phyloP scores from a whole-genome alignment of 2,797 vertebrate genomes.

The Pipistrellus pygmaeus region DNA sequence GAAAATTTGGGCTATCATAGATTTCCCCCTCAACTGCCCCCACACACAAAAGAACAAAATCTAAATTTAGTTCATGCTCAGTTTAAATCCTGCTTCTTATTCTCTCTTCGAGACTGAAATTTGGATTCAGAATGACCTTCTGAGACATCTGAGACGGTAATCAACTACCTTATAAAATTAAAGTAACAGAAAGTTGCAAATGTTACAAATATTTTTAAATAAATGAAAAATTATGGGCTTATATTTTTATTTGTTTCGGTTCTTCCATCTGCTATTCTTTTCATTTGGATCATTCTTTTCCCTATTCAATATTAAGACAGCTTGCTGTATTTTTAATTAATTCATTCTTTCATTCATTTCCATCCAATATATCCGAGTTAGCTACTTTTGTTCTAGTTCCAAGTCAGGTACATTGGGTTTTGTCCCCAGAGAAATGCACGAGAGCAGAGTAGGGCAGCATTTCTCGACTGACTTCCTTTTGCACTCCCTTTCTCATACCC shows the following conservation, averaged over 20 bases:
- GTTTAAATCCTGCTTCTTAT: constrained; percentile 26
- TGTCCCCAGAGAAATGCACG: not conserved
- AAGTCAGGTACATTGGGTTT: constrained; percentile 15
- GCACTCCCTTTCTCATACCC: not conserved
- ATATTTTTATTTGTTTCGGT: not conserved
- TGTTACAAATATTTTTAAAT: constrained; percentile 41
- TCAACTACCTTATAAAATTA: constrained; percentile 29
- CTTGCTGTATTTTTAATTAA: constrained; percentile 8
- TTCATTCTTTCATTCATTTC: not conserved
- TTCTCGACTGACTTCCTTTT: constrained; percentile 31
- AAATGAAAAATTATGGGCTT: constrained; percentile 46
- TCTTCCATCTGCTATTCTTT: constrained; percentile 46
- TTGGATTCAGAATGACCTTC: constrained; percentile 46
- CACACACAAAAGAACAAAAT: not conserved
- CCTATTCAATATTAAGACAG: not conserved
- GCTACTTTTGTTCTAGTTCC: not conserved
- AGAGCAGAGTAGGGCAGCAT: not conserved
- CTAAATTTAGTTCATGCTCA: constrained; percentile 44
- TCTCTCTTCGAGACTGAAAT: not conserved
- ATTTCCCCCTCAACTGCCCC: not conserved
- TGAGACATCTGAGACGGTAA: not conserved
- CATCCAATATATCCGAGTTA: not conserved
- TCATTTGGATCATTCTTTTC: constrained; percentile 48
- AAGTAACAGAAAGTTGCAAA: constrained; percentile 30
- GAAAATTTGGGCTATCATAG: not conserved